Percentiles rank a stretch among this genome's conserved stretches.
Evolutionary conservation across 2,888 invertebrate genomes (phyloP).

Genomic region (Andrena camellia): DNA sequence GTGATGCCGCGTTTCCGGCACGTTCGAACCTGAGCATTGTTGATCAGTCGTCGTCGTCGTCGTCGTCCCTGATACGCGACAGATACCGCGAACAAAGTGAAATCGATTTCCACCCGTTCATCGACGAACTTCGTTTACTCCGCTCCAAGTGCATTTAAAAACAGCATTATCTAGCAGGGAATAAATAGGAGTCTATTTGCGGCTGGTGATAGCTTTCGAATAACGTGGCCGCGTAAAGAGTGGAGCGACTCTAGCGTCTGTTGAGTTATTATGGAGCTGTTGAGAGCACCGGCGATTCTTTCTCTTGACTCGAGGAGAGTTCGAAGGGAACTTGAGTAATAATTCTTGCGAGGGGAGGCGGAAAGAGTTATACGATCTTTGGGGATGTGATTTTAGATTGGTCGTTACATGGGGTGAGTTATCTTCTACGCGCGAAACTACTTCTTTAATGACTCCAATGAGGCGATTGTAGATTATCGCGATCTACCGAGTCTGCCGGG

Average conservation of each 20-base stretch:
- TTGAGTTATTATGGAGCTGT: not conserved
- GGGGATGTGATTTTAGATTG: not conserved
- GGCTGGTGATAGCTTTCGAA: not conserved
- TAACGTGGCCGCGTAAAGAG: not conserved
- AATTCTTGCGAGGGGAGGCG: conserved; percentile 15
- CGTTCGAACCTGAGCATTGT: conserved; percentile 65
- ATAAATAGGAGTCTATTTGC: not conserved
- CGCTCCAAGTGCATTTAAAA: not conserved
- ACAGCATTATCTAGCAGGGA: not conserved
- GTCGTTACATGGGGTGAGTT: not conserved
- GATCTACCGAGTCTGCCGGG: not conserved
- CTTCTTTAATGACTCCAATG: not conserved
- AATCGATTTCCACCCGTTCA: conserved; percentile 55
- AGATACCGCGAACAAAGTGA: conserved; percentile 67
- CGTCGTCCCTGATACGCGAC: conserved; percentile 55
- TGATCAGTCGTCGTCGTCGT: conserved; percentile 60
- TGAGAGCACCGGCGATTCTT: conserved; percentile 8
- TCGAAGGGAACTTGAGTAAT: conserved; percentile 15
- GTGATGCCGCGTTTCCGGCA: conserved; percentile 62
- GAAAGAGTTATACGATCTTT: conserved; percentile 25
- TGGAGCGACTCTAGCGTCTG: not conserved
- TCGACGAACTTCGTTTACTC: conserved; percentile 20
- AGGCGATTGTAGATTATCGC: not conserved
- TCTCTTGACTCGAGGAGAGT: not conserved
- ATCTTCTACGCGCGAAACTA: not conserved